Evolutionary conservation across 1,140 invertebrate genomes (phyloP).

Genomic region (Nasonia longicornis): DNA sequence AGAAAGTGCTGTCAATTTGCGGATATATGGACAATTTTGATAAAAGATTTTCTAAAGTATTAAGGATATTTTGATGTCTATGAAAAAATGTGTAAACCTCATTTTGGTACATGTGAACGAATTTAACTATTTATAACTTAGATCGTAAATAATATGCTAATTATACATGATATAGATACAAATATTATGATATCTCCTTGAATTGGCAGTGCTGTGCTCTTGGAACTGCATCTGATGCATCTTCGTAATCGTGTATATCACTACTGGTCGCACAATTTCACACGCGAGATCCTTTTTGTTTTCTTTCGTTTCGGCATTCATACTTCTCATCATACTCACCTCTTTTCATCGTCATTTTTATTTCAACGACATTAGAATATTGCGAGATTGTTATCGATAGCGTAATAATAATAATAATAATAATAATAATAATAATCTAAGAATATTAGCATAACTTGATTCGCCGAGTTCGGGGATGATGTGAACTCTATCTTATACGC

Average conservation of each 20-base stretch:
- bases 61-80: constrained; percentile 23
- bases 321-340: background rate
- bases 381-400: constrained; percentile 6
- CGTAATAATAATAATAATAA: background rate
- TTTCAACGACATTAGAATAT: constrained; percentile 8
- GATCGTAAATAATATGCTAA: constrained; percentile 5
- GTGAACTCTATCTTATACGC: background rate
- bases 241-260: background rate
- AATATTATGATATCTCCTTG: background rate
- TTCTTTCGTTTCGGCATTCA: background rate
- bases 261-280: constrained; percentile 7
- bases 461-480: constrained; percentile 1
- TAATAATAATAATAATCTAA: constrained; percentile 16
- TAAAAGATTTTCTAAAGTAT: constrained; percentile 18
- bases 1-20: constrained; percentile 29
- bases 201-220: constrained; percentile 25
- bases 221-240: constrained; percentile 14
- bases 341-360: background rate
- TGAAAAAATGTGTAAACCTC: background rate
- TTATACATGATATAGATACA: constrained; percentile 16
- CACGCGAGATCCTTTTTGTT: background rate
- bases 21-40: constrained; percentile 24
- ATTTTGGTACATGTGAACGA: constrained; percentile 15
- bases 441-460: no score
- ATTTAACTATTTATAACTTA: constrained; percentile 5